Conservation (phyloP, 2,888 invertebrate species). For the Cancer borealis region DNA sequence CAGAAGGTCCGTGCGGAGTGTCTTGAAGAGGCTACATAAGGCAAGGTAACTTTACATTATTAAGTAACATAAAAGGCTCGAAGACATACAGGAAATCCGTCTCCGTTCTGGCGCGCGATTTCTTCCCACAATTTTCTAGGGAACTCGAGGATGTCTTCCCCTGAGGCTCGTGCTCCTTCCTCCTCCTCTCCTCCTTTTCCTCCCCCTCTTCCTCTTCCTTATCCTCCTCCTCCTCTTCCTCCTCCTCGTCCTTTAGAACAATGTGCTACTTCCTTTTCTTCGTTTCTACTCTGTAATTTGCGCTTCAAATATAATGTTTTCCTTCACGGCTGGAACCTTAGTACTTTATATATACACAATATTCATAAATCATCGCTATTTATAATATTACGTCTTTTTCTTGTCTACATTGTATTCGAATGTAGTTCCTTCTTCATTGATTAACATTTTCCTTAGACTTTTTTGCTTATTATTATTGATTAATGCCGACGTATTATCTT, state of each 20-base stretch:
- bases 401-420: neutral
- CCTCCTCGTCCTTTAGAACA: neutral
- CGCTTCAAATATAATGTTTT: neutral
- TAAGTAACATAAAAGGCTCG: neutral
- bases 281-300: neutral
- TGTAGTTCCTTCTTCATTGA: no score
- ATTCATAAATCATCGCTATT: neutral
- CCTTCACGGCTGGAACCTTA: neutral
- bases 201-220: neutral
- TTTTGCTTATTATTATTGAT: no score
- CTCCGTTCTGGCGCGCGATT: slow-evolving; percentile 62
- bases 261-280: neutral
- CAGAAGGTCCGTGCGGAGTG: neutral
- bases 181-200: neutral
- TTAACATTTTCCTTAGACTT: no score
- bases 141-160: slow-evolving; percentile 66
- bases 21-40: neutral
- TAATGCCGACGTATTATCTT: no score
- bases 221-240: neutral
- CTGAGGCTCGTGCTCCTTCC: slow-evolving; percentile 51
- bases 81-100: slow-evolving; percentile 70
- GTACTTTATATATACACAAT: neutral
- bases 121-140: slow-evolving; percentile 71
- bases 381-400: neutral
- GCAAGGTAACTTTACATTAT: neutral